Evolutionary conservation across 2,888 invertebrate genomes (phyloP), one percentile per base, ranked within the genome.

Genomic region (Gymnoscelis rufifasciata): DNA sequence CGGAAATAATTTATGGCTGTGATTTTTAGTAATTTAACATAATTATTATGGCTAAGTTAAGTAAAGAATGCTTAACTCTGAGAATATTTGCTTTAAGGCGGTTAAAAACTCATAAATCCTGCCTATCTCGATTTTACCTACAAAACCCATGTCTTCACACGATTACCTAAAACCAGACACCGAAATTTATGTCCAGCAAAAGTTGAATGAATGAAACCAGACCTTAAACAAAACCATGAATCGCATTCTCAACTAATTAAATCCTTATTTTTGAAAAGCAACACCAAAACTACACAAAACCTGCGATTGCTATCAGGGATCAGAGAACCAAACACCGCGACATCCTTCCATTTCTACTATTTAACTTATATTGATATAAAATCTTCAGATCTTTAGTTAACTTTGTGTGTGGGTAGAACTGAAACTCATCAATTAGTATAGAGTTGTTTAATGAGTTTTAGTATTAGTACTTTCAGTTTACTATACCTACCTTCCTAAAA

Each of bases 261-360:
- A 44, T 48, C 39, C 51, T 12, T 39, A 36, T 38, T 35, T 33
- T 49, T 47, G 52, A 43, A 48, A 51, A 52, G 44, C 52, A 56
- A 67, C 66, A 57, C 33, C 40, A 27, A 44, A 44, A 42, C 45
- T 48, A 50, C 71, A 72, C 71, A 68, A 61, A 65, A 58, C 67
- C 65, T 12, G 47, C 68, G 79, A 83, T 80, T 60, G 62, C 71
- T 76, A 82, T 81, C 81, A 48, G 57, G 60, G 68, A 60, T 69
- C 69, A 74, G 68, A 62, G 64, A 65, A 53, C 68, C 71, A 66
- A 68, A 74, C 68, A 74, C 68, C 72, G 60, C 42, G 33, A 38
- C 71, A 75, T 76, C 75, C 79, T 78, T 81, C 79, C 84, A 79
- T 78, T 82, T 79, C 74, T 72, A 76, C 74, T 74, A 76, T 78